Base-by-base conservation (phyloP, 30 jellyfish, hydroid and myxozoan species). In the Chrysaora quinquecirrha region DNA sequence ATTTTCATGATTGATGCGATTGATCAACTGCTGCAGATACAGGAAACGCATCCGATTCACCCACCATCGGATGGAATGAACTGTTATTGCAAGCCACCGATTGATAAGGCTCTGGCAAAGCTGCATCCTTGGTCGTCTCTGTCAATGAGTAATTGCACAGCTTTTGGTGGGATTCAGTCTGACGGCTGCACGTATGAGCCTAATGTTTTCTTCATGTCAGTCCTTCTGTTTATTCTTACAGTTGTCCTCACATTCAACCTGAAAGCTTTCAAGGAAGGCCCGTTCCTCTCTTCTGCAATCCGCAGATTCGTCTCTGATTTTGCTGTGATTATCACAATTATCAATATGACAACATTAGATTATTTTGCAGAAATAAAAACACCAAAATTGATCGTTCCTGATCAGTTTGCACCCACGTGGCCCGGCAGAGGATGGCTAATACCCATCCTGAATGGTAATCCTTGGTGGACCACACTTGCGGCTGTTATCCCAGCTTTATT, bases 401-500 rank as follows among this genome's bases (percentile, higher is more conserved):
- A 25, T 3, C 48, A 54, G n/a, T 93, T 73, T 60, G 79, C 86
- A 0, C 98, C 97, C 11, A 46, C 82, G 21, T 90, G 76, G 67
- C 65, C 86, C 19, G 89, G 86, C 3, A 49, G 98, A 11, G 34
- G 74, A 6, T 93, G 98, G 98, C 35, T 93, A 24, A 86, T 93
- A 21, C 90, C 96, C 21, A 22, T 74, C 16, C 48, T 87, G 61
- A 91, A 86, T 10, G 89, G 87, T 0, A 86, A 82, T 50, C 90
- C 92, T 16, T 58, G 86, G 78, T 93, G 98, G 98, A 87, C 86
- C 63, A 87, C 83, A 10, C 25, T 87, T 2, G 92, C 85, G 16
- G 97, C 98, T 6, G 18, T 93, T 19, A 50, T 93, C n/a, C 96
- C 98, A 0, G 97, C 98, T 1, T 19, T 93, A 14, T 75, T 81